These are phyloP conservation scores for Eueremaeus valkanovi DNA, from an alignment of 2,888 invertebrate genomes.

Conservation along the genomic window DNA sequence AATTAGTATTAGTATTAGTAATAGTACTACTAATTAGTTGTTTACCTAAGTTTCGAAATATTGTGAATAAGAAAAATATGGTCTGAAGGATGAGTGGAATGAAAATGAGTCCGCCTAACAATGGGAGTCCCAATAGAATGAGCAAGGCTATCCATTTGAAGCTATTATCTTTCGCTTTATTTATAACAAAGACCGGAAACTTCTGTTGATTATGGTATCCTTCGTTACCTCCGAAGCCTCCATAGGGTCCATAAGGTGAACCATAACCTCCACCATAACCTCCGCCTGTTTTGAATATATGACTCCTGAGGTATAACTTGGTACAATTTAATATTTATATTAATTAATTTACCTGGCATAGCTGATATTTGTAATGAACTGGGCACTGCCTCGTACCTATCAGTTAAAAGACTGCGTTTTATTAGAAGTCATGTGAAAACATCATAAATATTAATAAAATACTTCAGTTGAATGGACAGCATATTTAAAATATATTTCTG, in stretches of 20 bases:
- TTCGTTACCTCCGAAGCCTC: too few species aligned
- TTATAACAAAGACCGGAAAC: slow-evolving; percentile 10
- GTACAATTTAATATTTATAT: neutral
- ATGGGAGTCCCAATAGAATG: neutral
- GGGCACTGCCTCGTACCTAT: slow-evolving; percentile 16
- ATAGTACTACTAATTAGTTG: neutral
- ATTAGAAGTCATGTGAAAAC: too few species aligned
- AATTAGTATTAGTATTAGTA: too few species aligned
- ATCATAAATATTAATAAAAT: neutral
- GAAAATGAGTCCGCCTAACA: neutral
- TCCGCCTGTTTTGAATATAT: neutral
- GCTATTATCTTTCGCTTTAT: neutral
- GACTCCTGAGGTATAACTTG: too few species aligned
- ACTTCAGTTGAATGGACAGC: neutral
- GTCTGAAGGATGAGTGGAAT: neutral
- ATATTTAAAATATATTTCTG: neutral
- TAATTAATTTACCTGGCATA: neutral
- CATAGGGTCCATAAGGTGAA: neutral
- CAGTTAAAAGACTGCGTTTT: neutral
- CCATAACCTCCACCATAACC: neutral
- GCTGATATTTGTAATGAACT: slow-evolving; percentile 10
- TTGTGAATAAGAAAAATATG: neutral
- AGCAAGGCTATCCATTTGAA: neutral
- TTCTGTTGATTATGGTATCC: neutral
- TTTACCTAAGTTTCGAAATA: neutral